phyloP scores from a whole-genome alignment of 2,113 vertebrate genomes.

The Ptychochromis oligacanthus region DNA sequence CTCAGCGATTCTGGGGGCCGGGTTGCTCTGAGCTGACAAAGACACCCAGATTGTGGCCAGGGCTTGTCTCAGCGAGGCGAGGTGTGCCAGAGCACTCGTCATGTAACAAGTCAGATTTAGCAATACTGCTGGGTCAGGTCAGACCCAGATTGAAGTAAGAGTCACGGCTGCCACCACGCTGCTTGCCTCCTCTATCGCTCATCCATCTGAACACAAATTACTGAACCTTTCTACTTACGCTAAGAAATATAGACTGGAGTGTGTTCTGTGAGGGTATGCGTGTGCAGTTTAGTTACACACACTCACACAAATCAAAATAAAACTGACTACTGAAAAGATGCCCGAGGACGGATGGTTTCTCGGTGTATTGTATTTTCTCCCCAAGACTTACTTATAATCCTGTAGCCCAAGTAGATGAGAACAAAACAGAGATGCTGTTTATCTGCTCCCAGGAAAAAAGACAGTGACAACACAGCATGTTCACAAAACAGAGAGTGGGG shows the following conservation, averaged over 20 bases:
- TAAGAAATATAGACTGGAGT: slow-evolving; percentile 34
- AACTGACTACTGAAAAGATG: slow-evolving; percentile 14
- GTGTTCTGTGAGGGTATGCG: neutral
- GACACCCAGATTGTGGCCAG: slow-evolving; percentile 70
- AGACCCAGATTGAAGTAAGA: slow-evolving; percentile 67
- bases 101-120: slow-evolving; percentile 77
- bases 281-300: slow-evolving; percentile 8
- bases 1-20: slow-evolving; percentile 73
- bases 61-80: slow-evolving; percentile 67
- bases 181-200: slow-evolving; percentile 46
- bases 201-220: slow-evolving; percentile 64
- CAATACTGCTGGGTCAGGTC: slow-evolving; percentile 77
- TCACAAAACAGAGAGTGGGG: slow-evolving; percentile 31
- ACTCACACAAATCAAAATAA: slow-evolving; percentile 34
- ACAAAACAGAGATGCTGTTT: slow-evolving; percentile 35
- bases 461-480: slow-evolving; percentile 41
- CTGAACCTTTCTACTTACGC: slow-evolving; percentile 11
- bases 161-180: slow-evolving; percentile 42
- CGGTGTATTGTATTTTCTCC: slow-evolving; percentile 15
- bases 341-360: slow-evolving; percentile 15
- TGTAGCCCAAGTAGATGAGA: slow-evolving; percentile 4
- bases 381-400: neutral
- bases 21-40: slow-evolving; percentile 69
- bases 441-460: slow-evolving; percentile 41
- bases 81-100: slow-evolving; percentile 61